phyloP scores from a whole-genome alignment of 2,113 vertebrate species.

The Lagopus muta region DNA sequence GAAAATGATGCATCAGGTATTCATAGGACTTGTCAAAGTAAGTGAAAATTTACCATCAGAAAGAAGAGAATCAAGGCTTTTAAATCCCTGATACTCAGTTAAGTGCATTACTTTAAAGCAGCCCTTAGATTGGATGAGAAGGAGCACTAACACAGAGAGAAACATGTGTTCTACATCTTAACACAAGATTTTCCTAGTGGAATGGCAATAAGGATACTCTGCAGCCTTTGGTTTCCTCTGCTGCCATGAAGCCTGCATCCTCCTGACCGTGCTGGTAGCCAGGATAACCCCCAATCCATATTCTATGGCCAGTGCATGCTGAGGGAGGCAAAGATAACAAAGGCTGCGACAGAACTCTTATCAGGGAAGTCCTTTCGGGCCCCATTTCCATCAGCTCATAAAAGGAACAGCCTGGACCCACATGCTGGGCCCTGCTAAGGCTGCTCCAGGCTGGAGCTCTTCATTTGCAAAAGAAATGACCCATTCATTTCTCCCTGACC shows the following conservation, averaged over 20 bases:
- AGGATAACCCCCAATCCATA: slow-evolving; percentile 21
- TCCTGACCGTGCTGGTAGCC: not conserved
- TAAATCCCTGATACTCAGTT: not conserved
- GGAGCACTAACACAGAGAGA: slow-evolving; percentile 12
- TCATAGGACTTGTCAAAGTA: not conserved
- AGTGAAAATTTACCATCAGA: not conserved
- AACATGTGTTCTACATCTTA: not conserved
- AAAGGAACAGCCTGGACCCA: slow-evolving; percentile 61
- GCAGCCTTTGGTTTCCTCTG: not conserved
- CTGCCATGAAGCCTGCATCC: not conserved
- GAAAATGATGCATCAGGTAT: not conserved
- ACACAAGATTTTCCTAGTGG: not conserved
- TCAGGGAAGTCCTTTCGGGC: slow-evolving; percentile 41
- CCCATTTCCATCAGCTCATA: slow-evolving; percentile 54
- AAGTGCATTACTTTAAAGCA: slow-evolving; percentile 1
- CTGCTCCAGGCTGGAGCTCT: slow-evolving; percentile 45
- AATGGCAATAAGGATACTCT: not conserved
- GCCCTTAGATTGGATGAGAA: not conserved
- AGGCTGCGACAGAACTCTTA: slow-evolving; percentile 29
- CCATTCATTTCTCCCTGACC: slow-evolving; percentile 43
- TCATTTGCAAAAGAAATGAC: slow-evolving; percentile 71
- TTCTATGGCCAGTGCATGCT: not conserved
- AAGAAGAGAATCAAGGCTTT: not conserved
- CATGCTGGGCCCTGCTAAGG: slow-evolving; percentile 55
- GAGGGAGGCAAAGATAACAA: slow-evolving; percentile 40